These are phyloP conservation scores for Rhinogobio ventralis DNA, from an alignment of 2,797 vertebrate species.

Conservation along the genomic window DNA sequence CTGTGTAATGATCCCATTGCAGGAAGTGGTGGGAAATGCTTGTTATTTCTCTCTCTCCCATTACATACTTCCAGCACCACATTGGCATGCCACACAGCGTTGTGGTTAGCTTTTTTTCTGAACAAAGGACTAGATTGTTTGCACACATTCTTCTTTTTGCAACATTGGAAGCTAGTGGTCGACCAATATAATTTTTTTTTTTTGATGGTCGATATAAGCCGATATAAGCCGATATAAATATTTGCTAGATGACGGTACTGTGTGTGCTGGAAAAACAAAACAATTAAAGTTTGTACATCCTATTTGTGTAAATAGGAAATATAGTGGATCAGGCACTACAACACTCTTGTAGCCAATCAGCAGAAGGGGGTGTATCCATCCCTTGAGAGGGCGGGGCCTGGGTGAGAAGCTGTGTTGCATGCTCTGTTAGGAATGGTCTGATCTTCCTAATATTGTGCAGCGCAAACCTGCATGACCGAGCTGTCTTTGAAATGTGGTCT, in stretches of 20 bases:
- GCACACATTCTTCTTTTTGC: neutral
- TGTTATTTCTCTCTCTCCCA: slow-evolving; percentile 35
- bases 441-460: too few species aligned
- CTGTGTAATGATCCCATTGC: slow-evolving; percentile 25
- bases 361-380: rapidly evolving
- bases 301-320: too few species aligned
- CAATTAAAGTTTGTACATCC: too few species aligned
- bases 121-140: neutral
- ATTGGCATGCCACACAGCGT: neutral
- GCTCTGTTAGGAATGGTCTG: too few species aligned
- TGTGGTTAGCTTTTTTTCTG: slow-evolving; percentile 23
- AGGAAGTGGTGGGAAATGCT: slow-evolving; percentile 30
- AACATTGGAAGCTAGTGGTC: neutral
- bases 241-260: neutral
- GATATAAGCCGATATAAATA: neutral
- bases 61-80: slow-evolving; percentile 29
- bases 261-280: too few species aligned
- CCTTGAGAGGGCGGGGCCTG: neutral
- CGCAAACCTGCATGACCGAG: too few species aligned
- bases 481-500: too few species aligned
- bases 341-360: neutral
- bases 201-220: neutral
- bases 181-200: neutral
- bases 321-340: neutral
- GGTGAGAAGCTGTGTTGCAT: too few species aligned